Percentiles rank a stretch among this genome's conserved stretches.
phyloP scores from a whole-genome alignment of 1,140 invertebrate genomes.

The Penaeus chinensis region DNA sequence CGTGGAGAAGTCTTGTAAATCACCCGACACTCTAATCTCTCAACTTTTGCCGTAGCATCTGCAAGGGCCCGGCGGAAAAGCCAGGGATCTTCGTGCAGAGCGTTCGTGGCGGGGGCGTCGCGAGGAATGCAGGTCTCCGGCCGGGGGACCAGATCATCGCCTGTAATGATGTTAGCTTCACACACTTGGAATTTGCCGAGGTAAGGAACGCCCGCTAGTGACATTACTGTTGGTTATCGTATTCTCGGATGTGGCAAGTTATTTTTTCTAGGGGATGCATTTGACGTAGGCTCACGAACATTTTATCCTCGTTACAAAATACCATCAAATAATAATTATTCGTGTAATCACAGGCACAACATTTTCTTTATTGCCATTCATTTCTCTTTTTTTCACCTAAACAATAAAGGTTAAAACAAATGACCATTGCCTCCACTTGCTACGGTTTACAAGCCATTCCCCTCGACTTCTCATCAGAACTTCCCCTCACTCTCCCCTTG shows the following conservation, averaged over 20 bases:
- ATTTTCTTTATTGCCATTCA: no score
- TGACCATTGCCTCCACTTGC: no score
- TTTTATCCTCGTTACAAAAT: no score
- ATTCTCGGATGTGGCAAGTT: no score
- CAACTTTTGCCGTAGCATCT: conserved; percentile 73
- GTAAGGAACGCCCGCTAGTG: conserved; percentile 68
- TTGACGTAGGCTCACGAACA: no score
- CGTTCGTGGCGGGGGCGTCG: conserved; percentile 89
- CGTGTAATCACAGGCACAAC: no score
- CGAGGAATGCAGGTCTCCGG: conserved; percentile 85
- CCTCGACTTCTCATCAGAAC: neutral
- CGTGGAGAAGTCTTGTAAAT: neutral
- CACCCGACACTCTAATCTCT: neutral
- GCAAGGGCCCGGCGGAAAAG: conserved; percentile 85
- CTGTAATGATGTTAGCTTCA: conserved; percentile 86
- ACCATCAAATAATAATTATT: no score
- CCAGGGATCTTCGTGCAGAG: conserved; percentile 91
- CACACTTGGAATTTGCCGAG: conserved; percentile 82
- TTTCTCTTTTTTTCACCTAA: no score
- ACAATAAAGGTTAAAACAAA: no score
- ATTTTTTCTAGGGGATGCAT: no score
- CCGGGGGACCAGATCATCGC: conserved; percentile 92
- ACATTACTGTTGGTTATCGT: no score
- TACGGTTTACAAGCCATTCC: neutral
- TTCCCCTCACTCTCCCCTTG: neutral